phyloP scores from a whole-genome alignment of 30 jellyfish, hydroid and myxozoan species.

The Pelagia noctiluca region DNA sequence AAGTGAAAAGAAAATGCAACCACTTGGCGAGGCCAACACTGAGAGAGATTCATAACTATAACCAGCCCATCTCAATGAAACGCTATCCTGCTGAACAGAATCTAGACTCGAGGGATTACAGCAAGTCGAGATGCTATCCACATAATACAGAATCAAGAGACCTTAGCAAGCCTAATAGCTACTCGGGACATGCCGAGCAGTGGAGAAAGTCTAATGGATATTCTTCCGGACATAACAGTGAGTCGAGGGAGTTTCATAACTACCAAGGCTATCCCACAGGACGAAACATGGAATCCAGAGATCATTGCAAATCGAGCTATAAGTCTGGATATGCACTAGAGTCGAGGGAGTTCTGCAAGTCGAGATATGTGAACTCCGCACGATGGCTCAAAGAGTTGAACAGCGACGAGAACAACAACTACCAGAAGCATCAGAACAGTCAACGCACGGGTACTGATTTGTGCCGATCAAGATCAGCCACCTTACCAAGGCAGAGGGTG shows the following conservation, averaged over 20 bases:
- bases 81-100: too few relatives aligned
- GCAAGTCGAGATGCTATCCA: too few relatives aligned
- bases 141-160: too few relatives aligned
- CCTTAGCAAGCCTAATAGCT: too few relatives aligned
- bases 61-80: too few relatives aligned
- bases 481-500: constrained; percentile 51
- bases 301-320: background rate
- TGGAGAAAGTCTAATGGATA: too few relatives aligned
- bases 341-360: constrained; percentile 51
- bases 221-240: too few relatives aligned
- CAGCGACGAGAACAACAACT: background rate
- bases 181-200: too few relatives aligned
- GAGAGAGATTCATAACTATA: constrained; percentile 60
- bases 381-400: constrained; percentile 62
- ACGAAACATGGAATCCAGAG: background rate
- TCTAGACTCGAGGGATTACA: too few relatives aligned
- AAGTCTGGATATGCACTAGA: background rate
- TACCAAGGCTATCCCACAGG: too few relatives aligned
- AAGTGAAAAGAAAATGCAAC: background rate
- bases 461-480: constrained; percentile 51
- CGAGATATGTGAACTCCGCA: constrained; percentile 44
- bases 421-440: background rate
- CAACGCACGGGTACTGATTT: constrained; percentile 2
- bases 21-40: constrained; percentile 35
- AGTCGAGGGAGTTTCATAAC: too few relatives aligned